These are phyloP conservation scores for Mustelus asterias DNA, from an alignment of 2,113 vertebrate genomes.

Conservation along the genomic window DNA sequence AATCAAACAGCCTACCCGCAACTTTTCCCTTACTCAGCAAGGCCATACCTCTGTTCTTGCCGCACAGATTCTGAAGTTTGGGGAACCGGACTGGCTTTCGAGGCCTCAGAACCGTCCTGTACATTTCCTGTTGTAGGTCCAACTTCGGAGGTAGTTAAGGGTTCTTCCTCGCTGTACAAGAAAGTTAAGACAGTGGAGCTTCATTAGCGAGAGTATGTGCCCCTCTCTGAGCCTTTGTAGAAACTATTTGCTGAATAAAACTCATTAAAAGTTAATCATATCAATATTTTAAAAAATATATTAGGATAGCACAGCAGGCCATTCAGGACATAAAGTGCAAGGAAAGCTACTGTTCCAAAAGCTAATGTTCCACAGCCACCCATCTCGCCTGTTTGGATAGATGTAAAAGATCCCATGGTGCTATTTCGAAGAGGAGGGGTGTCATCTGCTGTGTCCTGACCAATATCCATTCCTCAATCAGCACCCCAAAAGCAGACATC, in stretches of 20 bases:
- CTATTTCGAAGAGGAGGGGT: neutral
- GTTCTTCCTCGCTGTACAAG: neutral
- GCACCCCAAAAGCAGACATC: too few relatives aligned
- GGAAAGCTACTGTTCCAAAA: neutral
- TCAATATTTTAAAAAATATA: neutral
- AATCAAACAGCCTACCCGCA: neutral
- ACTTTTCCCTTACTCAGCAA: neutral
- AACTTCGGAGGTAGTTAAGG: constrained; percentile 32
- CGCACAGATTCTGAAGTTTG: neutral
- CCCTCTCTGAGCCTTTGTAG: neutral
- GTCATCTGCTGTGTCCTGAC: neutral
- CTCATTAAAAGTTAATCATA: neutral
- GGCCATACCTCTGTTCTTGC: constrained; percentile 15
- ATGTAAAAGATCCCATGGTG: neutral
- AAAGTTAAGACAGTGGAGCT: neutral
- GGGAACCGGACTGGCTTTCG: neutral
- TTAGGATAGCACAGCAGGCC: neutral
- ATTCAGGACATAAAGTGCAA: neutral
- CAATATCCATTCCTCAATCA: too few relatives aligned
- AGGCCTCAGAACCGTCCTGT: neutral
- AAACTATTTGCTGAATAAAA: neutral
- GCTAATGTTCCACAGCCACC: neutral
- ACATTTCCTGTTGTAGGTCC: constrained; percentile 16
- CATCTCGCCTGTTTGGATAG: neutral
- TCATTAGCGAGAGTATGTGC: neutral